Percentiles rank a stretch among this genome's conserved stretches.
Conservation (phyloP, 2,113 vertebrate genomes). For the Petrocephalus zakoni region DNA sequence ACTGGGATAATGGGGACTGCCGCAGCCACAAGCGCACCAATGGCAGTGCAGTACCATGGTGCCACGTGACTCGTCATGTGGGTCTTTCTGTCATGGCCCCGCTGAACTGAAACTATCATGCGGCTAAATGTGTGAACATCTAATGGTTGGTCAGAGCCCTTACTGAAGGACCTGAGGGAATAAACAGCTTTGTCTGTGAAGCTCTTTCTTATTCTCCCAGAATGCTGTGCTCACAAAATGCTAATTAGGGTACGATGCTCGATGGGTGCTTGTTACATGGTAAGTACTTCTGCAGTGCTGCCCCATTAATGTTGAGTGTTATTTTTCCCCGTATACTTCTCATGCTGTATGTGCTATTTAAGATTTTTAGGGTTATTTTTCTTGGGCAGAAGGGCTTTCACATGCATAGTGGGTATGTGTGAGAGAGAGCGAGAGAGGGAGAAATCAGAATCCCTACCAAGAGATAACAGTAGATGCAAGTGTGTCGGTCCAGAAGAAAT, state of each 20-base stretch:
- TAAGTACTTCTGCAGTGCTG: background rate
- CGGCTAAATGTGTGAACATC: background rate
- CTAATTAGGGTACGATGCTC: background rate
- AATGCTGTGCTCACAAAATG: background rate
- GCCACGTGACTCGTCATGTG: background rate
- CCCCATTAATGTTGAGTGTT: background rate
- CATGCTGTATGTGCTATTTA: background rate
- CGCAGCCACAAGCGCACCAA: background rate
- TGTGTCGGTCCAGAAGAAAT: background rate
- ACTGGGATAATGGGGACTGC: background rate
- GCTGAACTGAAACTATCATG: background rate
- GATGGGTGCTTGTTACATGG: background rate
- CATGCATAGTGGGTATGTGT: background rate
- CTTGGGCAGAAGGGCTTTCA: background rate
- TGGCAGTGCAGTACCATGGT: background rate
- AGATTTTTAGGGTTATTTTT: background rate
- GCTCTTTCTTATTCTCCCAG: background rate
- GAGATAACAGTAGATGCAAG: background rate
- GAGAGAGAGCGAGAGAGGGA: background rate
- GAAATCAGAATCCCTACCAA: background rate
- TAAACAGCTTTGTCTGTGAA: background rate
- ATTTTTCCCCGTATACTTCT: background rate
- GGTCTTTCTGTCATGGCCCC: background rate
- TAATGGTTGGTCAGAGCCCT: background rate
- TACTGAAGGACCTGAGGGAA: background rate